These are phyloP conservation scores for Diadema setosum DNA, from an alignment of 35 echinoderm and acorn worm species.

Conservation along the genomic window DNA sequence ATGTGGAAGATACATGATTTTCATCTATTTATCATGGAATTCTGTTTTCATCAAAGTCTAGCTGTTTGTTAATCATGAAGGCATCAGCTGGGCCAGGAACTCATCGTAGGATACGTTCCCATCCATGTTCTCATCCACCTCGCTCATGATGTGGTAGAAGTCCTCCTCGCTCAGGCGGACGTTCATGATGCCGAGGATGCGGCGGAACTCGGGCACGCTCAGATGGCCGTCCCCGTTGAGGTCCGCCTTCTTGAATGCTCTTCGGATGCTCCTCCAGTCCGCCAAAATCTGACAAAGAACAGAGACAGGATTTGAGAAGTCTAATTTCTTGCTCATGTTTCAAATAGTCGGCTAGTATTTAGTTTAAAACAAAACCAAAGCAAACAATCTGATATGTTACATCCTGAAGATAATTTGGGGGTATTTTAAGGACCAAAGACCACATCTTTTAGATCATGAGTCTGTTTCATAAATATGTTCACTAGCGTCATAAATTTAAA, in stretches of 20 bases:
- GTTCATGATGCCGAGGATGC: conserved; percentile 55
- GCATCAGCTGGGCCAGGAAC: conserved; percentile 50
- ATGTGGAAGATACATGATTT: too few relatives aligned
- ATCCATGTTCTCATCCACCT: conserved; percentile 89
- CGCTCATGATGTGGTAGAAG: conserved; percentile 78
- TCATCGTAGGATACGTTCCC: conserved; percentile 88
- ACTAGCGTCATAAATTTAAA: too few relatives aligned
- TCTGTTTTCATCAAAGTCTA: too few relatives aligned
- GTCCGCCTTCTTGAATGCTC: conserved; percentile 94
- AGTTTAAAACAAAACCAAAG: too few relatives aligned
- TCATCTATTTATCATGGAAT: too few relatives aligned
- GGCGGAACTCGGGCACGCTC: conserved; percentile 53
- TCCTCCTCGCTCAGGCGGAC: conserved; percentile 70
- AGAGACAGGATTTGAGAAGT: not conserved
- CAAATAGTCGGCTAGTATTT: too few relatives aligned
- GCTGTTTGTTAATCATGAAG: too few relatives aligned
- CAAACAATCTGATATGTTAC: too few relatives aligned
- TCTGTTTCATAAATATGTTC: too few relatives aligned
- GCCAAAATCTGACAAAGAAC: conserved; percentile 45
- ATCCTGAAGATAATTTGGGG: too few relatives aligned
- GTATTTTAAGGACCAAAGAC: too few relatives aligned
- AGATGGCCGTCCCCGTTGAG: conserved; percentile 65
- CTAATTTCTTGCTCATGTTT: not conserved
- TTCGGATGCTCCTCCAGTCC: conserved; percentile 81
- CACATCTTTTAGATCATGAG: too few relatives aligned